These are phyloP conservation scores for Sycobia sp. DNA, from an alignment of 1,140 invertebrate genomes.

Conservation along the genomic window DNA sequence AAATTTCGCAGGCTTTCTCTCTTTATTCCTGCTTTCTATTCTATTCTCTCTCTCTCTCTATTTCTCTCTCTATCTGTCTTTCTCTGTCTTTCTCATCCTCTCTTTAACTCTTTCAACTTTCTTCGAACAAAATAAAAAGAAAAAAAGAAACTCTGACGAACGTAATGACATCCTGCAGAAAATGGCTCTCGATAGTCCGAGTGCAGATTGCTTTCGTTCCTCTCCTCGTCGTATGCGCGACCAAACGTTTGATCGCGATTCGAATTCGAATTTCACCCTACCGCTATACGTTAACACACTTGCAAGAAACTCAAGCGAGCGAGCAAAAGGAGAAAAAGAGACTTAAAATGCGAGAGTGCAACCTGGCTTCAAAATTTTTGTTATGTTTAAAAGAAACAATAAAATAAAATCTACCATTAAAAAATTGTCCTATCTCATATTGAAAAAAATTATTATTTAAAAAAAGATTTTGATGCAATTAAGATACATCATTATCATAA, in stretches of 20 bases:
- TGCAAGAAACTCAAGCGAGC: not conserved
- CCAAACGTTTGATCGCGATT: constrained; percentile 14
- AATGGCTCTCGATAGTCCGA: constrained; percentile 23
- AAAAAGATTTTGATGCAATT: too few species aligned
- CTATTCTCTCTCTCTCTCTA: not conserved
- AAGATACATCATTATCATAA: too few species aligned
- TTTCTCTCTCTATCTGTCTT: not conserved
- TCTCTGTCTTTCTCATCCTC: not conserved
- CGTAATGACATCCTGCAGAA: constrained; percentile 26
- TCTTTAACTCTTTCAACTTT: not conserved
- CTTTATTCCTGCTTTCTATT: not conserved
- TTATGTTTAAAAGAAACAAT: too few species aligned
- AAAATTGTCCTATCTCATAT: too few species aligned
- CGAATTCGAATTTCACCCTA: constrained; percentile 5
- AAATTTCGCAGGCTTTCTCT: too few species aligned
- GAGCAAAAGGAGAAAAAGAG: not conserved
- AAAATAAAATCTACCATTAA: too few species aligned
- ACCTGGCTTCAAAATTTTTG: too few species aligned
- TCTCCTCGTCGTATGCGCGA: not conserved
- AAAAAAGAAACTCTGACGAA: too few species aligned
- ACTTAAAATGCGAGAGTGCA: not conserved
- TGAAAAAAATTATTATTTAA: too few species aligned
- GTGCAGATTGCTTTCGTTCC: constrained; percentile 24
- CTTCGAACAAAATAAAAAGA: constrained; percentile 22
- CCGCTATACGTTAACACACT: not conserved